A percentile compares a stretch with the other conserved stretches of the same genome.
Conservation (phyloP, 2,797 vertebrate genomes). For the Cyprinodon diabolis region DNA sequence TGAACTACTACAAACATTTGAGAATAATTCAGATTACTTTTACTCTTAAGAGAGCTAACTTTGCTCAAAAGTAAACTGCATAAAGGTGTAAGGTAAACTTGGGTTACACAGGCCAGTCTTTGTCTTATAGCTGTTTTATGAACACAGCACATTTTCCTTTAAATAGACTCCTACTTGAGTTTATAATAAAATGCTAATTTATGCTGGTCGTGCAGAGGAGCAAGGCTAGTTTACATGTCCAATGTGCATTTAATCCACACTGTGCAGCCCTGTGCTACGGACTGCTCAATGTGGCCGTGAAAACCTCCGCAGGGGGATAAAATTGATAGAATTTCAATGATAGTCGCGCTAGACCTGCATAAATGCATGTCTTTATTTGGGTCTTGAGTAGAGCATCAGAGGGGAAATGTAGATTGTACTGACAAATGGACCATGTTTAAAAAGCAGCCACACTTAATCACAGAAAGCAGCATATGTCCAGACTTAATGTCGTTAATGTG, state of each 20-base stretch:
- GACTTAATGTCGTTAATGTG: not conserved
- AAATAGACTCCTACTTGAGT: conserved; percentile 14
- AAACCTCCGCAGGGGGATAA: conserved; percentile 10
- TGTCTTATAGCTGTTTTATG: conserved; percentile 15
- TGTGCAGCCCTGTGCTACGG: not conserved
- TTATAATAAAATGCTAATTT: conserved; percentile 20
- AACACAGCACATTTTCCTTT: conserved; percentile 7
- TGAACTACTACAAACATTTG: too few relatives aligned
- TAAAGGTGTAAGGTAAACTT: not conserved
- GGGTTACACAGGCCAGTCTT: not conserved
- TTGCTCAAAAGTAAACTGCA: not conserved
- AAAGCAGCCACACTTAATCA: not conserved
- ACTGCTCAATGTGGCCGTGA: conserved; percentile 13
- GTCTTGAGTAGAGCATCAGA: conserved; percentile 36
- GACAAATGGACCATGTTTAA: conserved; percentile 1
- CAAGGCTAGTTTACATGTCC: conserved; percentile 16
- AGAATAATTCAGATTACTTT: conserved; percentile 4
- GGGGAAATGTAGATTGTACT: conserved; percentile 24
- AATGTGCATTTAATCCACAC: conserved; percentile 22
- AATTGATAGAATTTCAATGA: conserved; percentile 58
- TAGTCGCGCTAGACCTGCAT: conserved; percentile 34
- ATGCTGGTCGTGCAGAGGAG: conserved; percentile 13
- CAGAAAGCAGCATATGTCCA: not conserved
- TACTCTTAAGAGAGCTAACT: not conserved
- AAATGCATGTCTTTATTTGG: conserved; percentile 48